Base-by-base conservation (phyloP, 2,888 invertebrate genomes). In the Thera obeliscata region DNA sequence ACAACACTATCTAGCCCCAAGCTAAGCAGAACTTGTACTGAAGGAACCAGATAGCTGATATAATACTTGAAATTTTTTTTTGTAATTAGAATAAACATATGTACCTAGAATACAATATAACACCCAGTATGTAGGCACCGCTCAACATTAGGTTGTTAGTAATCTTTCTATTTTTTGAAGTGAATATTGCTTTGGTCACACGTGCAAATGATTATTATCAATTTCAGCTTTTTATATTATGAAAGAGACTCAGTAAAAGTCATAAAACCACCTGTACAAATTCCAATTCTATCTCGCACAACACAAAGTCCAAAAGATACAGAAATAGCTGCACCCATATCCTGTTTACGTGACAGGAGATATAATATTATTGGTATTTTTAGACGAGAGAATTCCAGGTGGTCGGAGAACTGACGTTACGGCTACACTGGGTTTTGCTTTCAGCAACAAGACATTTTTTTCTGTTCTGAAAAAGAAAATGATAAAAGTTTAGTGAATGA, bases 261-360 rank as follows among this genome's bases (percentile, higher is more conserved):
- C 43, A 33, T 33, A 9, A 52, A 52, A 56, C 61, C 48, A 57
- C 5, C 43, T 58, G 12, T 11, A n/a, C 49, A 6, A 63, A 1
- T 9, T 56, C 59, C 38, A 56, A 11, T 48, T 65, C 46, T 65
- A 65, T 56, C 33, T 1, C n/a, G 2, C 33, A 12, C n/a, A 5
- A 9, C 0, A 33, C 49, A 49, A 60, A 41, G 59, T 60, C 12
- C 33, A 59, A 56, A 59, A 56, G 36, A 41, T 55, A 61, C 64
- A 46, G 56, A 43, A 58, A 70, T 66, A 66, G 50, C 33, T 60
- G 50, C 73, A 74, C 61, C 72, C 72, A 73, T 69, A 74, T 78
- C 73, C 76, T 76, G 81, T 81, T 76, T 77, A 78, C 74, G 78
- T 75, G 81, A 80, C 81, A 77, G 77, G 75, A 63, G 74, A 71